Conservation (phyloP, 2,888 invertebrate genomes). For the Chouioia cunea region DNA sequence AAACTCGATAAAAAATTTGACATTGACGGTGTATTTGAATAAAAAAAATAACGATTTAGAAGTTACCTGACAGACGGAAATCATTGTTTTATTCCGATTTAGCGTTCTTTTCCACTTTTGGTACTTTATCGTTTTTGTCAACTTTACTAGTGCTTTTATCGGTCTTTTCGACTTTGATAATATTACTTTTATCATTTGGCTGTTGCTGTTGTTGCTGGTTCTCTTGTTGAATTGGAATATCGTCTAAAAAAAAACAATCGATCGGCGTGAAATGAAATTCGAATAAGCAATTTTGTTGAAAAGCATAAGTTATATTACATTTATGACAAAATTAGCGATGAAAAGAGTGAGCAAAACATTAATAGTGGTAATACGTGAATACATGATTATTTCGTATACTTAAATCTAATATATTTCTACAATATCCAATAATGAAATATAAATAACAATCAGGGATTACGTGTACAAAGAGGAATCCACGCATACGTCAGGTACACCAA, state of each 20-base stretch:
- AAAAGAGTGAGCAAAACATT: too few relatives aligned
- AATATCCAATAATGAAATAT: too few relatives aligned
- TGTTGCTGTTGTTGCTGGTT: slow-evolving; percentile 20
- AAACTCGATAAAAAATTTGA: neutral
- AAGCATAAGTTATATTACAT: too few relatives aligned
- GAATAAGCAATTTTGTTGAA: neutral
- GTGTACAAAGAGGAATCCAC: too few relatives aligned
- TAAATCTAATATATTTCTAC: too few relatives aligned
- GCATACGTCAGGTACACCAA: too few relatives aligned
- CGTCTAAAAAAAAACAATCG: slow-evolving; percentile 73
- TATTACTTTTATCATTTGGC: slow-evolving; percentile 21
- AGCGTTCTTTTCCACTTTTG: slow-evolving; percentile 21
- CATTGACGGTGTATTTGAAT: neutral
- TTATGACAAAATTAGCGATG: too few relatives aligned
- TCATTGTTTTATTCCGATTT: slow-evolving; percentile 34
- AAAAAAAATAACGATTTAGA: neutral
- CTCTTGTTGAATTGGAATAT: slow-evolving; percentile 86
- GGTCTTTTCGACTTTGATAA: slow-evolving; percentile 20
- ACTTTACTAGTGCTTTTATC: slow-evolving; percentile 3
- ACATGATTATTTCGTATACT: too few relatives aligned
- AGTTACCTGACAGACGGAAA: slow-evolving; percentile 32
- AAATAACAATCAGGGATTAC: too few relatives aligned
- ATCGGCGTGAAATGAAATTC: neutral
- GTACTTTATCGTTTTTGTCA: slow-evolving; percentile 9
- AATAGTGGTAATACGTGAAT: too few relatives aligned